Evolutionary conservation across 2,797 vertebrate species (phyloP).

Genomic region (Gadopsis marmoratus): DNA sequence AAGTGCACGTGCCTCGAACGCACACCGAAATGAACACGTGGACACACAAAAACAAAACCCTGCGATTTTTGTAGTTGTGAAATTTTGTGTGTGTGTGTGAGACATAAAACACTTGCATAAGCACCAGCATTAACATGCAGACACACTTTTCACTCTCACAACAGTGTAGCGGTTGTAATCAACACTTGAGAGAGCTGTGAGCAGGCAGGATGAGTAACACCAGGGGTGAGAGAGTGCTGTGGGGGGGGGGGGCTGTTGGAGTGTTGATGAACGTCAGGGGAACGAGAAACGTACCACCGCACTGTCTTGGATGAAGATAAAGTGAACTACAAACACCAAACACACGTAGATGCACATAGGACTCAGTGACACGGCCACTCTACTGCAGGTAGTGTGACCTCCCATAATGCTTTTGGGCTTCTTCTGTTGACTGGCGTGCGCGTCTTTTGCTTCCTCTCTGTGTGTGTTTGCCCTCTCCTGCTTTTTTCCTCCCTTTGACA

Average conservation of each 20-base stretch:
- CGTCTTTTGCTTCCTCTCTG: background rate
- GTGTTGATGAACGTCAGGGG: conserved; percentile 50
- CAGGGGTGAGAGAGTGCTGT: conserved; percentile 41
- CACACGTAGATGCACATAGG: background rate
- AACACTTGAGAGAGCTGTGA: conserved; percentile 76
- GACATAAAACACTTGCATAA: background rate
- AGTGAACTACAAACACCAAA: background rate
- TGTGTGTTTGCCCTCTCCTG: background rate
- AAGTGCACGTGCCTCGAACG: fast-evolving
- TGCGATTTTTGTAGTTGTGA: background rate
- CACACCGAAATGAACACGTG: background rate
- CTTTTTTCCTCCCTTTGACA: conserved; percentile 1
- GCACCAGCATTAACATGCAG: conserved; percentile 19
- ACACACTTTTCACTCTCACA: conserved; percentile 23
- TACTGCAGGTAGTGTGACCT: background rate
- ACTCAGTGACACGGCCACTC: background rate
- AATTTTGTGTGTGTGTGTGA: background rate
- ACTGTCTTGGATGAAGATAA: background rate
- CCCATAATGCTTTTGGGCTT: conserved; percentile 21
- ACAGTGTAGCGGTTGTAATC: conserved; percentile 72
- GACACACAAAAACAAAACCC: background rate
- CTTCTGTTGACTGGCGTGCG: background rate
- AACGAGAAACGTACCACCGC: conserved; percentile 10
- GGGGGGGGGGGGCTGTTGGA: background rate
- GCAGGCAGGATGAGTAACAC: conserved; percentile 70